These are phyloP conservation scores for Lepilemur ruficaudatus DNA, from an alignment of 2,797 vertebrate species.

Conservation along the genomic window DNA sequence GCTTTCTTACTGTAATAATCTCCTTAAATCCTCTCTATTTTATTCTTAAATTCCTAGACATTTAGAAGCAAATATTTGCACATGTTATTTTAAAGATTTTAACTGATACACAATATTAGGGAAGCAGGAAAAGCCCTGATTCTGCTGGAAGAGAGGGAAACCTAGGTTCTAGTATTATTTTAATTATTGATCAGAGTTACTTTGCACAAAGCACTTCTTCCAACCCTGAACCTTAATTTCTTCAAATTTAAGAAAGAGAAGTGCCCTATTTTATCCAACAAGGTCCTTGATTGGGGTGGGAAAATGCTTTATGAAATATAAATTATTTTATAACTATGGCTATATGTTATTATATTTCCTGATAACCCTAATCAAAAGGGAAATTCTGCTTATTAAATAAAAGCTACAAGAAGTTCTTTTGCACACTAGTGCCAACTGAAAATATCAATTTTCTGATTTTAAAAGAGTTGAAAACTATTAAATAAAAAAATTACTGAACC, in stretches of 20 bases:
- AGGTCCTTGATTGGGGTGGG: neutral
- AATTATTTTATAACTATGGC: neutral
- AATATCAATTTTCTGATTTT: constrained; percentile 11
- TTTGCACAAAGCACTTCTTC: neutral
- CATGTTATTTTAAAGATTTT: neutral
- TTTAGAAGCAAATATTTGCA: neutral
- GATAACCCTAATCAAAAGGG: neutral
- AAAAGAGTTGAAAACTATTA: constrained; percentile 26
- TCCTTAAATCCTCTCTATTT: neutral
- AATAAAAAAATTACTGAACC: constrained; percentile 42
- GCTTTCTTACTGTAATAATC: neutral
- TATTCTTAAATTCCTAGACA: constrained; percentile 30
- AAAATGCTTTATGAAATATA: neutral
- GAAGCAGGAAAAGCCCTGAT: neutral
- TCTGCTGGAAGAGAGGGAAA: neutral
- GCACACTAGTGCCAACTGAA: neutral
- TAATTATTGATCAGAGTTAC: neutral
- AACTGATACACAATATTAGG: neutral
- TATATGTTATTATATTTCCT: neutral
- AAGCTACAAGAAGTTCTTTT: neutral
- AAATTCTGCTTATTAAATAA: constrained; percentile 22
- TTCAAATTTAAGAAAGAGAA: neutral
- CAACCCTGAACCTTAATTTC: neutral
- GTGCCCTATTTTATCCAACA: neutral
- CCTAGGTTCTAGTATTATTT: neutral